Base-by-base conservation (phyloP, 2,888 invertebrate genomes). In the Nemotelus pantherinus region DNA sequence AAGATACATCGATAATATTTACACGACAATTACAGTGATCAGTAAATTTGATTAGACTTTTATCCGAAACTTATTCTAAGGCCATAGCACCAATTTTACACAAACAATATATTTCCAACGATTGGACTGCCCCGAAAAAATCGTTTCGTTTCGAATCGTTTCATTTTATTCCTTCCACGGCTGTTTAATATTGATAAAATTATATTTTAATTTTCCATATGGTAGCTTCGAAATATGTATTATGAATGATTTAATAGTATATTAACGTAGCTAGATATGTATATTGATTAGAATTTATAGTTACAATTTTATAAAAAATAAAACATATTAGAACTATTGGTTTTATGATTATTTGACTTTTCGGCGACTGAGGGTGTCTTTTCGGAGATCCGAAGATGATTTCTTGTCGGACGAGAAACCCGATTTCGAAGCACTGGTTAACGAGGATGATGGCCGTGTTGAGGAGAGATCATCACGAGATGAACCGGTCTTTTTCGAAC, bases 381-480 rank as follows among this genome's bases (percentile, higher is more conserved):
- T 78, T 65, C 79, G 74, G 9, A 77, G 25, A 41, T 79, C 79
- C 5, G 77, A 68, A 0, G 76, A 68, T n/a, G 76, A 78, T 64
- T 64, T 76, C 57, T 77, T 80, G 4, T 78, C 80, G 6, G 67
- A 68, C n/a, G 86, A 86, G 7, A 85, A 79, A 72, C 84, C 83
- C 39, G 86, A 86, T 70, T 86, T 83, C 7, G 86, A 83, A 2
- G 86, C 83, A 81, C 81, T 84, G 50, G 83, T 82, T 44, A 82
- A 82, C 10, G 85, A 58, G 25, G 74, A 84, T 47, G 84, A 84
- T 50, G 83, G 83, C 55, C 83, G 82, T 74, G 85, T 81, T 50
- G 84, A 84, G 25, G 77, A 78, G 70, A 82, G 79, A 77, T 87
- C 87, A 47, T 87, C 87, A 78, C 86, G 84, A 3, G 81, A 79